phyloP scores from a whole-genome alignment of 2,797 vertebrate genomes.

The Uromys caudimaculatus region DNA sequence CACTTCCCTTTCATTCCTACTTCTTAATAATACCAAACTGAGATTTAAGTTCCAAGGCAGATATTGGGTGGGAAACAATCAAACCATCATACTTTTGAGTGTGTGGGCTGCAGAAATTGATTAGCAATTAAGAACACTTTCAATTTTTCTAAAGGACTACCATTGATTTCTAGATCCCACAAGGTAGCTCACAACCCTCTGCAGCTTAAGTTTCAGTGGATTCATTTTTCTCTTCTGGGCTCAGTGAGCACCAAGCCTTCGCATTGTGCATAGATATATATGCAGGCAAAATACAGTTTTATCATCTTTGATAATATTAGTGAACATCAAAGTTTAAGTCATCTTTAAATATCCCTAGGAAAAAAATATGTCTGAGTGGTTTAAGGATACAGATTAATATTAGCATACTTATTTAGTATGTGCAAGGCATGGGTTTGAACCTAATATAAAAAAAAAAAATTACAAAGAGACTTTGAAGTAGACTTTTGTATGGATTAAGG shows the following conservation, averaged over 20 bases:
- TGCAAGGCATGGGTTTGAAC: neutral
- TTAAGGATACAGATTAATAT: neutral
- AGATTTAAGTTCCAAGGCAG: neutral
- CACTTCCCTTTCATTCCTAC: neutral
- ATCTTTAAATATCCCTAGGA: neutral
- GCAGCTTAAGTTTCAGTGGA: neutral
- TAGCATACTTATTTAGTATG: neutral
- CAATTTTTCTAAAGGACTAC: neutral
- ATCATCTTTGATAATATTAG: no score
- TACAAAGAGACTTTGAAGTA: neutral
- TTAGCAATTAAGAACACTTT: neutral
- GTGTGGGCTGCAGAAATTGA: neutral
- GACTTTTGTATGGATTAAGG: neutral
- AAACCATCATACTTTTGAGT: neutral
- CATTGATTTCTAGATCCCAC: neutral
- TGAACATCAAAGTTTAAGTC: no score
- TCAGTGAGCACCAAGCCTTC: no score
- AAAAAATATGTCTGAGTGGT: neutral
- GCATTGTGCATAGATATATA: neutral
- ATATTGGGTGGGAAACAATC: neutral
- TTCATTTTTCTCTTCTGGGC: neutral
- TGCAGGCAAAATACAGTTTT: neutral
- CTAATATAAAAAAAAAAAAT: neutral
- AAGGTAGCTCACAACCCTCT: neutral
- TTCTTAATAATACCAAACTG: neutral